Evolutionary conservation across 2,888 invertebrate genomes (phyloP), one percentile per base, ranked within the genome.

Genomic region (Tanaodytes sp.): DNA sequence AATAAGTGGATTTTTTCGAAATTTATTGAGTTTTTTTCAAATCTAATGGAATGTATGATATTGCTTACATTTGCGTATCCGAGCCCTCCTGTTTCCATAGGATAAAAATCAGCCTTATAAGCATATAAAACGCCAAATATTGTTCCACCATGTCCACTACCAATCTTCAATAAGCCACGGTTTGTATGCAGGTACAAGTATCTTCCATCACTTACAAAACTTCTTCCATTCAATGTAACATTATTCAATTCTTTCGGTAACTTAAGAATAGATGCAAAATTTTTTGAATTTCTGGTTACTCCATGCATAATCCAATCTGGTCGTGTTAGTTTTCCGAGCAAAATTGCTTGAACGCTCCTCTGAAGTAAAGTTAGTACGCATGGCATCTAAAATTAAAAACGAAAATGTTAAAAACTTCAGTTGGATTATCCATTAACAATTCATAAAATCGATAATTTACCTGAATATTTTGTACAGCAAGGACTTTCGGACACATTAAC

Each of bases 81-180:
- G 71, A 97, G 87, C 92, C 93, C 95, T 46, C 94, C 94, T 45
- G 89, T 89, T 80, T 95, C 94, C 72, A 91, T 91, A 5, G 91
- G 91, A 81, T 90, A 89, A 82, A 96, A 94, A 83, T 95, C 93
- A 19, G 92, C 89, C 84, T 95, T 95, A 82, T 93, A 91, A 72
- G 91, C 87, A 82, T 96, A 95, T 16, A 96, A 89, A 80, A 95
- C 93, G n/a, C 96, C 97, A 85, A 93, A 93, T 74, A 95, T 90
- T 5, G 98, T 96, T 72, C 95, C 95, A 48, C 94, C 94, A 82
- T 95, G 96, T 5, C 98, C 98, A 49, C 97, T 94, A 14, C 98
- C 98, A 70, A 98, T 91, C 87, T 98, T 98, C 71, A 95, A 88
- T 42, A 98, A 87, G 1, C 96, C 95, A 77, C 91, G 91, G 8